Conservation (phyloP, 2,113 vertebrate species). For the Heterochromis multidens region DNA sequence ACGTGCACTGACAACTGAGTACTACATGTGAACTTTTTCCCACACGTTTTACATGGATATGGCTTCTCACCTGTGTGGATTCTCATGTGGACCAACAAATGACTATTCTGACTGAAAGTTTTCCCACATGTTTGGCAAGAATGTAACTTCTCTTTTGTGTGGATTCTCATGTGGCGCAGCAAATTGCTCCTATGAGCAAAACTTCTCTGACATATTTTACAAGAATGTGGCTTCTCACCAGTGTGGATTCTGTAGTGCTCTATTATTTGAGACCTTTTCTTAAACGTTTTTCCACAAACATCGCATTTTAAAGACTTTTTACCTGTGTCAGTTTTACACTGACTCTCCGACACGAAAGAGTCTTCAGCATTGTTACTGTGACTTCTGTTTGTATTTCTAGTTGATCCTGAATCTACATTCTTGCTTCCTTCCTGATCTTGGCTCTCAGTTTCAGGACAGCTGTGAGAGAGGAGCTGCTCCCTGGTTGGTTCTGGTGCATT, state of each 20-base stretch:
- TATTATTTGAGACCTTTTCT: not conserved
- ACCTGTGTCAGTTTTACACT: not conserved
- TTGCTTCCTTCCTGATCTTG: not conserved
- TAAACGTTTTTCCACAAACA: not conserved
- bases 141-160: not conserved
- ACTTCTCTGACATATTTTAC: not conserved
- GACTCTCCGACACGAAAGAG: not conserved
- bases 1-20: fast-evolving
- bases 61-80: not conserved
- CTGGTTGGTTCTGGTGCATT: not conserved
- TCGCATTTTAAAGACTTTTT: not conserved
- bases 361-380: not conserved
- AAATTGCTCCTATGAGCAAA: not conserved
- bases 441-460: not conserved
- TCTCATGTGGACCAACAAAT: not conserved
- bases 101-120: not conserved
- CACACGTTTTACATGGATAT: fast-evolving
- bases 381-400: not conserved
- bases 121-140: not conserved
- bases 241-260: not conserved
- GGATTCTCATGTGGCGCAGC: not conserved
- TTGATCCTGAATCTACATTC: not conserved
- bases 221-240: not conserved
- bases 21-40: not conserved
- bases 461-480: not conserved